Base-by-base conservation (phyloP, 2,113 vertebrate genomes). In the Trematomus loennbergii region DNA sequence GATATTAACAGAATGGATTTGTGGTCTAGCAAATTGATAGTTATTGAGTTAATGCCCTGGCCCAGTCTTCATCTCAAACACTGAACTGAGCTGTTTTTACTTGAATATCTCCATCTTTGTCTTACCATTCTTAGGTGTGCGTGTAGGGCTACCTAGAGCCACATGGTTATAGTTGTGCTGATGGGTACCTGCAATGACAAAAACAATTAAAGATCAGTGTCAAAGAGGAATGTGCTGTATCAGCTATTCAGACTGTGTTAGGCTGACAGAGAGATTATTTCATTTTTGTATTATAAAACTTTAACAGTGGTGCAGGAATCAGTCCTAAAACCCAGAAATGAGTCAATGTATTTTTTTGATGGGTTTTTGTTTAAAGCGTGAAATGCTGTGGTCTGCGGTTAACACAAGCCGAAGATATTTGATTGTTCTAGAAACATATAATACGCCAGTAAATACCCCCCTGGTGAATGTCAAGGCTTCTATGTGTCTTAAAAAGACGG, bases 111-210 rank as follows among this genome's bases (percentile, higher is more conserved):
- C 53, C 63, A 49, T 66, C 62, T 53, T 67, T 53, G 63, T 93
- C 97, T 99, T 97, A 98, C 97, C 97, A 95, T 96, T 97, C 93
- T 97, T 97, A 94, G 97, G 97, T 88, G 97, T 98, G 94, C 97
- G 96, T 93, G 96, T 96, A 74, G 96, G 96, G 94, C 96, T 97
- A 96, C 96, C 94, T 95, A 97, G 94, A 94, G 96, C 96, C 93
- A 96, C 95, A 93, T 98, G 97, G 92, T 98, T 99, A 95, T 97
- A 98, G 95, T 95, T 97, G 95, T 95, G 96, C 81, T 97, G 97
- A 92, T 97, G 97, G 91, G 96, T 95, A 95, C 97, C 97, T 99
- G 96, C 87, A 93, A 95, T 91, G 95, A 97, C 96, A 93, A 93
- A 93, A 93, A 89, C 92, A 95, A 90, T 84, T 87, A 88, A 80